Evolutionary conservation across 2,888 invertebrate genomes (phyloP), one percentile per base, ranked within the genome.

Genomic region (Rotaria socialis): DNA sequence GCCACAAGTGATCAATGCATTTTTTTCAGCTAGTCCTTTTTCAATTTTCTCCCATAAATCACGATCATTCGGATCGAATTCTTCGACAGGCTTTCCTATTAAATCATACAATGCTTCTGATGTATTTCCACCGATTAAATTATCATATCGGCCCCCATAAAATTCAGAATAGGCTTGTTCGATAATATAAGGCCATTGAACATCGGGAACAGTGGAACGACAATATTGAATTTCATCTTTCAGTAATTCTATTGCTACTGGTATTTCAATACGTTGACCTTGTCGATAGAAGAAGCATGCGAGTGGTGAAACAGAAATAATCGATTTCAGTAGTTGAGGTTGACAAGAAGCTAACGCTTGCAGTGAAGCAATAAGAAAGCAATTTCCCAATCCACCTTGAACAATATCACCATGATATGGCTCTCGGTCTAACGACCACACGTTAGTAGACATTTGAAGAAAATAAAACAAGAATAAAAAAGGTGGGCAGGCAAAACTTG

Each of bases 341-440:
- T 80, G 43, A 47, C 80, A 80, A 41, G 80, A 80, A 24, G 80
- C 80, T 80, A 80, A n/a, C 47, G 80, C 47, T 80, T 80, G 80
- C n/a, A 80, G 47, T 80, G 80, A 43, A 10, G 80, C 80, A 47
- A 80, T 80, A 80, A 80, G 47, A 80, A 80, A 80, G 47, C 80
- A 80, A 16, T 80, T 80, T 43, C 80, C 80, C 14, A 80, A n/a
- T 80, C 47, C n/a, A 80, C 80, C 80, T 80, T 80, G 80, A 24
- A 47, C 11, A n/a, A 80, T 47, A 47, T 80, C 80, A 47, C 80
- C 80, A 14, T 80, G 80, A 80, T 47, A 80, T 6, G 80, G 80
- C 35, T 80, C 47, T n/a, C 80, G 80, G 47, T 47, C 14, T 24
- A 47, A 11, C 24, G 80, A 47, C 80, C 80, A 80, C 4, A 67